These are phyloP conservation scores for Cyanoramphus novaezelandiae DNA, from an alignment of 2,113 vertebrate species.

Conservation along the genomic window DNA sequence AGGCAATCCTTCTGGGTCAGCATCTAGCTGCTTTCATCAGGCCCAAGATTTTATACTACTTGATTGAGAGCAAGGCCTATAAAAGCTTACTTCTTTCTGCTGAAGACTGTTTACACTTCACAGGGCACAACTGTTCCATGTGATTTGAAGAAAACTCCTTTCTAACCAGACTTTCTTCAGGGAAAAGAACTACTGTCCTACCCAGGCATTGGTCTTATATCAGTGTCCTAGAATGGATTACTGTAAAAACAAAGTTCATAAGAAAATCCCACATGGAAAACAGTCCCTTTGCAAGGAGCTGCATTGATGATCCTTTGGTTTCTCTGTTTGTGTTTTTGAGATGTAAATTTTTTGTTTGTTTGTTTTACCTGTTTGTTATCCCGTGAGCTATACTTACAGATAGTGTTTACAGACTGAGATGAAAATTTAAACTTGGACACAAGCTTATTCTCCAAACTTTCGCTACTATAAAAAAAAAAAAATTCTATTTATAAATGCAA, in stretches of 20 bases:
- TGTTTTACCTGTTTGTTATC: not conserved
- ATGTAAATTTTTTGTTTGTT: not conserved
- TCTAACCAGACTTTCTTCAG: not conserved
- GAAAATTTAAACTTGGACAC: not conserved
- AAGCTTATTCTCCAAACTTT: not conserved
- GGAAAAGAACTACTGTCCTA: not conserved
- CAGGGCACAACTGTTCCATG: not conserved
- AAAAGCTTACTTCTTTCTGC: not conserved
- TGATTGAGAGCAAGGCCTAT: not conserved
- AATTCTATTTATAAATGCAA: not conserved
- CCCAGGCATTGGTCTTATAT: not conserved
- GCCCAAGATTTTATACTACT: not conserved
- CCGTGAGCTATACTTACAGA: not conserved
- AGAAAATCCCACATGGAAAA: not conserved
- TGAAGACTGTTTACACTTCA: not conserved
- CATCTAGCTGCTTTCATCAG: not conserved
- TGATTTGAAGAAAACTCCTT: not conserved
- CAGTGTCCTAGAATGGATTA: not conserved
- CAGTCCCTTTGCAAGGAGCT: not conserved
- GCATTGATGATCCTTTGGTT: not conserved
- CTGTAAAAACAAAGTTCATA: not conserved
- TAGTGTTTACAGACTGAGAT: not conserved
- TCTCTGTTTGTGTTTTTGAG: not conserved
- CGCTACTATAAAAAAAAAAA: not conserved
- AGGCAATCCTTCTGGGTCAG: fast-evolving